Base-by-base conservation (phyloP, 1,140 invertebrate genomes). In the Drosophila yakuba region DNA sequence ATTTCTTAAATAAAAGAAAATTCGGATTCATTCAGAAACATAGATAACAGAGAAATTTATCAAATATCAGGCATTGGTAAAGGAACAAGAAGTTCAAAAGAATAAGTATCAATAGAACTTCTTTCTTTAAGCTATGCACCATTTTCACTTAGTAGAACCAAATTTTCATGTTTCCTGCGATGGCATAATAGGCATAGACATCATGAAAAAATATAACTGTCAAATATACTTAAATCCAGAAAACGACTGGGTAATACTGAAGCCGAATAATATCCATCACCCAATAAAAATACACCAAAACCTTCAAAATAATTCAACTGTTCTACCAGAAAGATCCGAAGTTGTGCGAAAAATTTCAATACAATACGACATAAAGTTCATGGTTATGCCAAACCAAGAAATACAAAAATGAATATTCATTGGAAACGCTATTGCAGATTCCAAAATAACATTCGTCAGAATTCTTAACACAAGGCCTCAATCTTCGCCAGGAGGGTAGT, bases 1-100 rank as follows among this genome's bases (percentile, higher is more conserved):
- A 54, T 38, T 2, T 54, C 17, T 8, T 38, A 39, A 54, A 54
- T n/a, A n/a, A 54, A 38, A 39, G 17, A 54, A 54, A 23, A 17
- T n/a, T 54, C 17, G n/a, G 35, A 54, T 17, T 17, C 35, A n/a
- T n/a, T 54, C 14, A 38, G 12, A 11, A 36, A 54, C 15, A 25
- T 32, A 32, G n/a, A 51, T n/a, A 15, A 39, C 23, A 54, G 14
- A 23, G 20, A 54, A 38, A 54, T 54, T 54, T 23, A 12, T 4
- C 32, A 54, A 54, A 54, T 38, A 35, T 38, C 35, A 20, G 51
- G 51, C 8, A n/a, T 17, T 36, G 15, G 15, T 20, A 12, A 39
- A 39, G 38, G 12, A 39, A 39, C 38, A n/a, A 39, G 14, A 11
- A 39, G 14, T 14, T 39, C 12, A 39, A 14, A 39, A 39, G 38